Conservation (phyloP, 2,797 vertebrate species). For the Chaetodon trifasciatus region DNA sequence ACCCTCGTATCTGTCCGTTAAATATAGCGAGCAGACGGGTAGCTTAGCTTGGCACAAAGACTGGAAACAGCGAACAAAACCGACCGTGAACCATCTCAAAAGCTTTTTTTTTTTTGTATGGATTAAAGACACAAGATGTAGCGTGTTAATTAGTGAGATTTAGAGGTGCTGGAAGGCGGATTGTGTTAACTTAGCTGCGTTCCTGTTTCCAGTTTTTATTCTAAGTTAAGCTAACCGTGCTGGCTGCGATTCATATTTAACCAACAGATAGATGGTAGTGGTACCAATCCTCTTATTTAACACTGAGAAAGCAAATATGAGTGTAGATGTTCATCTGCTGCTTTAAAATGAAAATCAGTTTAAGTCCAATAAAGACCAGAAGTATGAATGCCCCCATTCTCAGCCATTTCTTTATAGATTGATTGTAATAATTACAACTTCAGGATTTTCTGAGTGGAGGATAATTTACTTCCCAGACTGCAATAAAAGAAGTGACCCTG, state of each 20-base stretch:
- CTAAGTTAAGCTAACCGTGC: neutral
- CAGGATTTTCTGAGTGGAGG: conserved; percentile 27
- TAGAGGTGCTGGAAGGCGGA: too few relatives aligned
- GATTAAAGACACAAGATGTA: too few relatives aligned
- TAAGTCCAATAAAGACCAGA: conserved; percentile 12
- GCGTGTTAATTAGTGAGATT: too few relatives aligned
- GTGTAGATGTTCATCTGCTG: neutral
- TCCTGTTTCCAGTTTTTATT: too few relatives aligned
- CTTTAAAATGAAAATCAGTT: conserved; percentile 2
- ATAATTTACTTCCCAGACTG: conserved; percentile 44
- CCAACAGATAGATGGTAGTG: neutral
- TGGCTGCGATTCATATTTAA: neutral
- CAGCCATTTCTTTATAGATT: conserved; percentile 28
- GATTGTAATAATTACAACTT: conserved; percentile 57
- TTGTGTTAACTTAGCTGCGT: too few relatives aligned
- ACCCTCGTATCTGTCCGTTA: neutral
- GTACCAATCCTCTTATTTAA: neutral
- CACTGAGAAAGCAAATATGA: neutral
- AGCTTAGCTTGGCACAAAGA: conserved; percentile 1
- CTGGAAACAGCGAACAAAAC: neutral
- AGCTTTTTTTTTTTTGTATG: too few relatives aligned
- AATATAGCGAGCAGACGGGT: neutral
- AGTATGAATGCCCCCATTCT: conserved; percentile 3
- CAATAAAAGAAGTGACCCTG: conserved; percentile 32
- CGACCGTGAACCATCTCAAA: too few relatives aligned